Conservation (phyloP, 1,140 invertebrate species). For the Temnothorax nylanderi region DNA sequence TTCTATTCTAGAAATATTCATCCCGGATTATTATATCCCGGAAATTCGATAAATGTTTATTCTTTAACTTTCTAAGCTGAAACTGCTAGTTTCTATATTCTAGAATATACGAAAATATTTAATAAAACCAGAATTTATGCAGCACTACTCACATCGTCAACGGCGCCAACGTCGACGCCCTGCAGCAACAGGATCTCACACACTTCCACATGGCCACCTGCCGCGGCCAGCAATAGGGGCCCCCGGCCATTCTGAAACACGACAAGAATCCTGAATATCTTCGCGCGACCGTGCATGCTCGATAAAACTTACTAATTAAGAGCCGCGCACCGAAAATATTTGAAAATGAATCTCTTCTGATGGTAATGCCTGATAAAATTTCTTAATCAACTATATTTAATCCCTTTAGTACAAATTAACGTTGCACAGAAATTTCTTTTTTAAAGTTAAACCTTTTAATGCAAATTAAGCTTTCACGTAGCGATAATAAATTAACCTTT, state of each 20-base stretch:
- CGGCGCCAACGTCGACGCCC: conserved; percentile 75
- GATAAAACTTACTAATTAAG: conserved; percentile 50
- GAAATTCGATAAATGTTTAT: not conserved
- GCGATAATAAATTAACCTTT: not conserved
- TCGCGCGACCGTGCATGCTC: not conserved
- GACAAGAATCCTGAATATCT: conserved; percentile 43
- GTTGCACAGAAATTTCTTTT: not conserved
- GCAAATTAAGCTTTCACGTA: not conserved
- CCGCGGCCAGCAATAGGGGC: conserved; percentile 76
- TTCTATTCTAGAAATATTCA: not conserved
- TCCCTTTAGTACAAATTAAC: not conserved
- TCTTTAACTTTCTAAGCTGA: not conserved
- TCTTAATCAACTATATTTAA: conserved; percentile 12
- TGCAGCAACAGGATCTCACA: conserved; percentile 75
- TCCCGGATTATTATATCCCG: not conserved
- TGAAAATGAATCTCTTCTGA: conserved; percentile 19
- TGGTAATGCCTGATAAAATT: conserved; percentile 14
- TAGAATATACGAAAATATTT: not conserved
- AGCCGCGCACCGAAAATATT: conserved; percentile 11
- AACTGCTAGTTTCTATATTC: not conserved
- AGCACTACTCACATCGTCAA: conserved; percentile 78
- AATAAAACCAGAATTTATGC: conserved; percentile 15
- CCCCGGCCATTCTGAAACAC: conserved; percentile 75
- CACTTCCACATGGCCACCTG: conserved; percentile 75
- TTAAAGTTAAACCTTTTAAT: not conserved